phyloP scores from a whole-genome alignment of 2,797 vertebrate species.

The Xyrichtys novacula region DNA sequence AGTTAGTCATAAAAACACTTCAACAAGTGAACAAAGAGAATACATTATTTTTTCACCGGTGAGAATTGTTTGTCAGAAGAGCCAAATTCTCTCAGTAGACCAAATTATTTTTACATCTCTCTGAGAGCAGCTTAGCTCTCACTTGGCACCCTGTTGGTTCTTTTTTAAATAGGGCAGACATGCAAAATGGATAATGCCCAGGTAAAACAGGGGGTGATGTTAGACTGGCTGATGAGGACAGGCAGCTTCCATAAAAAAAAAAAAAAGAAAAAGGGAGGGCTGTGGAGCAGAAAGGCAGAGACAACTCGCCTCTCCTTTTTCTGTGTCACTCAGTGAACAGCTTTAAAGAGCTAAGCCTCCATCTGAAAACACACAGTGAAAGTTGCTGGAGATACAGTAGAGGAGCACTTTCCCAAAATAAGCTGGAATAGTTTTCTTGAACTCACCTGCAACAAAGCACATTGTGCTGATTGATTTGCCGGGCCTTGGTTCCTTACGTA shows the following conservation, averaged over 20 bases:
- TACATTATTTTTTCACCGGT: neutral
- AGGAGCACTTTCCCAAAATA: constrained; percentile 13
- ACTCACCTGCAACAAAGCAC: constrained; percentile 1
- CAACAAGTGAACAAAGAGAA: constrained; percentile 22
- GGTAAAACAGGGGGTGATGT: constrained; percentile 46
- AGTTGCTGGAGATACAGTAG: constrained; percentile 13
- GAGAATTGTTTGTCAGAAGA: constrained; percentile 44
- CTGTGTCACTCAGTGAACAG: constrained; percentile 26
- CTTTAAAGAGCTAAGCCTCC: constrained; percentile 9
- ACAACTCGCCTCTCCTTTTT: constrained; percentile 21
- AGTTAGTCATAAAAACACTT: constrained; percentile 2
- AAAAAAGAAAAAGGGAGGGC: neutral
- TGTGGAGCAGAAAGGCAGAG: constrained; percentile 10
- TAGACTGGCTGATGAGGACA: constrained; percentile 28
- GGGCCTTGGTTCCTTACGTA: constrained; percentile 15
- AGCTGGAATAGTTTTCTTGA: constrained; percentile 4
- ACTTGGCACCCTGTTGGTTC: constrained; percentile 42
- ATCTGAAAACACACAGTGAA: constrained; percentile 14
- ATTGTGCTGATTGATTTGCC: constrained; percentile 16
- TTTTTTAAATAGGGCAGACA: constrained; percentile 23
- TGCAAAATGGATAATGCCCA: constrained; percentile 53
- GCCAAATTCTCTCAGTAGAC: constrained; percentile 25
- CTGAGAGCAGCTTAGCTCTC: constrained; percentile 32
- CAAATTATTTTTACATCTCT: constrained; percentile 48
- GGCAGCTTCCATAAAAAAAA: neutral